Percentiles rank a stretch among this genome's conserved stretches.
These are phyloP conservation scores for human DNA, from an alignment of 2,113 vertebrate species.

Conservation along the genomic window DNA sequence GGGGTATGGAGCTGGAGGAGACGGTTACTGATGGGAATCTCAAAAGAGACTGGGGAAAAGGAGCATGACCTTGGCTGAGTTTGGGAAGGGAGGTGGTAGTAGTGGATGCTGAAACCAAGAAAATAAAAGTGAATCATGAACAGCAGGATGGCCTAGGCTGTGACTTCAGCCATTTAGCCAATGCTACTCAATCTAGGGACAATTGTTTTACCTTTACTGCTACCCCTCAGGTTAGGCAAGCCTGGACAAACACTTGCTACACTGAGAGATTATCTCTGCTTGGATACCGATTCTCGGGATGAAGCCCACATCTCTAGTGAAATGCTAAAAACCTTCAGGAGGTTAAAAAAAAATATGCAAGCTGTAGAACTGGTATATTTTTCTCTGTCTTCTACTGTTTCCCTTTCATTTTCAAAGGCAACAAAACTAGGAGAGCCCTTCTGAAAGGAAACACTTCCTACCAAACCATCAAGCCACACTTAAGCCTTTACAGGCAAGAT, in stretches of 20 bases:
- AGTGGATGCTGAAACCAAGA: not conserved
- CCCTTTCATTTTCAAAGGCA: not conserved
- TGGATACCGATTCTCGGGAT: not conserved
- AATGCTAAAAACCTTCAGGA: not conserved
- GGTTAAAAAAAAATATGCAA: not conserved
- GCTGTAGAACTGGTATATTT: not conserved
- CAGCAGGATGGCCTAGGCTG: not conserved
- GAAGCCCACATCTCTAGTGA: not conserved
- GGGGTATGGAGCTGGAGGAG: not conserved
- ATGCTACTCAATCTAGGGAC: not conserved
- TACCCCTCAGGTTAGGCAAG: not conserved
- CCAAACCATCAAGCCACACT: not conserved
- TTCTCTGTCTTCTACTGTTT: not conserved
- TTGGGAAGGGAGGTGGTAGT: not conserved
- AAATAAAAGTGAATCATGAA: not conserved
- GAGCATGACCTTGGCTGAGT: accelerated
- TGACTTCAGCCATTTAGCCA: not conserved
- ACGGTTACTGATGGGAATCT: not conserved
- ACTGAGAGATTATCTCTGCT: not conserved
- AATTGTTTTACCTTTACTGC: not conserved
- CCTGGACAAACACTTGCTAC: not conserved
- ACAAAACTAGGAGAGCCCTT: not conserved
- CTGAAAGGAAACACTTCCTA: not conserved
- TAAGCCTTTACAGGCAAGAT: not conserved
- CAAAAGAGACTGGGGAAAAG: not conserved